phyloP scores from a whole-genome alignment of 1,140 invertebrate species.

The Xylocopa sonorina region DNA sequence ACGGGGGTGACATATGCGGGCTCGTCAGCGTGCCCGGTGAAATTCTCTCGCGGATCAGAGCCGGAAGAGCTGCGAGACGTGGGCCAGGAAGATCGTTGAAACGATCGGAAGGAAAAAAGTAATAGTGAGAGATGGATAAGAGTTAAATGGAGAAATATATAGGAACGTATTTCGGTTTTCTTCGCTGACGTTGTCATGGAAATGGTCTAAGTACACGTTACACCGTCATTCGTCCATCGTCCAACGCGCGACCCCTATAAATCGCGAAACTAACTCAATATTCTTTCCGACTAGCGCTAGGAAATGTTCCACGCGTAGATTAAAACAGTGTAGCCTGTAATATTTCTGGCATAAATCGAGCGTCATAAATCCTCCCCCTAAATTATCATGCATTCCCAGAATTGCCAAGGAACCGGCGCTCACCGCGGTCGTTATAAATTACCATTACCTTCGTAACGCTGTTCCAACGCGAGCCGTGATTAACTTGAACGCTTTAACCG shows the following conservation, averaged over 20 bases:
- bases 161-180: no score
- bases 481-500: not conserved
- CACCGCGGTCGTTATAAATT: conserved; percentile 9
- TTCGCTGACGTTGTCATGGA: no score
- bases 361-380: not conserved
- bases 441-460: not conserved
- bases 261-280: not conserved
- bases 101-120: no score
- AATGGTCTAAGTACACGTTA: no score
- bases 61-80: not conserved
- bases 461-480: not conserved
- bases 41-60: not conserved
- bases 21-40: not conserved
- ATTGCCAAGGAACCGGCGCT: not conserved
- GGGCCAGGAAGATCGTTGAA: no score
- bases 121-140: no score
- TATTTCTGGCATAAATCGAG: not conserved
- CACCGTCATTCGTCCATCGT: no score
- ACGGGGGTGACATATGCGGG: not conserved
- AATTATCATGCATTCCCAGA: conserved; percentile 13
- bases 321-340: not conserved
- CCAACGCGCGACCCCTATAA: no score
- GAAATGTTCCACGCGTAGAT: not conserved
- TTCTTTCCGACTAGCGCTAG: not conserved
- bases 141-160: no score